phyloP scores from a whole-genome alignment of 2,888 invertebrate species.

The Phrixothrix hirtus region DNA sequence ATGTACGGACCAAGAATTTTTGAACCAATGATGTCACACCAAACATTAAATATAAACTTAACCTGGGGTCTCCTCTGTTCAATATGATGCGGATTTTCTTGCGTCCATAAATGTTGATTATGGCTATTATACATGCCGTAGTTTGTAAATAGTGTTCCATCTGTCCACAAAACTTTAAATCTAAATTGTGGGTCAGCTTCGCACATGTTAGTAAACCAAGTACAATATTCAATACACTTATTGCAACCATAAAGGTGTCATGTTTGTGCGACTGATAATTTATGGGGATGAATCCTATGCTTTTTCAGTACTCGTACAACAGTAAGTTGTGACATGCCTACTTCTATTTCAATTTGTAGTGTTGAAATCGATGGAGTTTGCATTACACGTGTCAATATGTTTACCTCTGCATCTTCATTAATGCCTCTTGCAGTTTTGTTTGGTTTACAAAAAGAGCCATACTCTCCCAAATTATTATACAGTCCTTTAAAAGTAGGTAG shows the following conservation, averaged over 20 bases:
- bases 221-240: slow-evolving; percentile 12
- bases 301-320: slow-evolving; percentile 13
- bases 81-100: too few relatives aligned
- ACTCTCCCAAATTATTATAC: too few relatives aligned
- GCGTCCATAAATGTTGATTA: too few relatives aligned
- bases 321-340: slow-evolving; percentile 3
- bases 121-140: too few relatives aligned
- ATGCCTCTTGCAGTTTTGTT: slow-evolving; percentile 8
- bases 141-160: too few relatives aligned
- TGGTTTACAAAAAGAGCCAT: too few relatives aligned
- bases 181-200: slow-evolving; percentile 4
- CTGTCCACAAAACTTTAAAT: too few relatives aligned
- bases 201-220: slow-evolving; percentile 11
- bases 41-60: slow-evolving; percentile 1
- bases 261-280: too few relatives aligned
- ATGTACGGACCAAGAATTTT: slow-evolving; percentile 12
- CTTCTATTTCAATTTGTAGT: slow-evolving; percentile 2
- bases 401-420: slow-evolving; percentile 7
- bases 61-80: too few relatives aligned
- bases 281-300: too few relatives aligned
- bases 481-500: too few relatives aligned
- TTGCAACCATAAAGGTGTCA: slow-evolving; percentile 8
- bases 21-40: slow-evolving; percentile 8
- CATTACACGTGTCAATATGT: slow-evolving; percentile 3
- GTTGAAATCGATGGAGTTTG: neutral